These are phyloP conservation scores for Caenorhabditis sinica DNA, from an alignment of 2,888 invertebrate species.

Conservation along the genomic window DNA sequence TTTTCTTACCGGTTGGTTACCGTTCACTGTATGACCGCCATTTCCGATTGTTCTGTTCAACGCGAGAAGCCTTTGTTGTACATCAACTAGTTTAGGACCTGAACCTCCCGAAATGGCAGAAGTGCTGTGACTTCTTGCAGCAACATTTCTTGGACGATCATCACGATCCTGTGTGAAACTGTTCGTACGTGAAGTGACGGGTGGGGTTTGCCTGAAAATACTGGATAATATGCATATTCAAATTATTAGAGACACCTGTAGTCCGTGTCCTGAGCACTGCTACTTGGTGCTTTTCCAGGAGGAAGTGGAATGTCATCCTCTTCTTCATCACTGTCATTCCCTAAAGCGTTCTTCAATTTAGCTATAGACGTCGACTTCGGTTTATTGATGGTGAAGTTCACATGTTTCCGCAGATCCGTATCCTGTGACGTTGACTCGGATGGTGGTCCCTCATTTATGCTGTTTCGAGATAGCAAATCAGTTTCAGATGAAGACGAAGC, in stretches of 20 bases:
- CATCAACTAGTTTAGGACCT: not conserved
- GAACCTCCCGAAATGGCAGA: too few species aligned
- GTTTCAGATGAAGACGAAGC: too few species aligned
- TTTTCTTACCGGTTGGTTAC: too few species aligned
- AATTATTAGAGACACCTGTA: not conserved
- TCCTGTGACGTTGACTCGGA: too few species aligned
- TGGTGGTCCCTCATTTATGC: too few species aligned
- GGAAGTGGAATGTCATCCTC: not conserved
- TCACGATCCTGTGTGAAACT: slow-evolving; percentile 17
- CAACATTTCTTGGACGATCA: not conserved
- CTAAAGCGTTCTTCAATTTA: not conserved
- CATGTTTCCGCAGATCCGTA: too few species aligned
- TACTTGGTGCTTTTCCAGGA: not conserved
- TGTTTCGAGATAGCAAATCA: too few species aligned
- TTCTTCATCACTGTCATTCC: slow-evolving; percentile 9
- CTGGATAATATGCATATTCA: not conserved
- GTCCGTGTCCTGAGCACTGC: not conserved
- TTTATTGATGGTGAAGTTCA: too few species aligned
- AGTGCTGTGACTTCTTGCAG: too few species aligned
- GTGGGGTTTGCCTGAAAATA: not conserved
- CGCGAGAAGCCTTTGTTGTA: not conserved
- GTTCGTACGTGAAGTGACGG: not conserved
- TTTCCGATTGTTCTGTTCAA: too few species aligned
- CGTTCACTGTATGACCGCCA: too few species aligned
- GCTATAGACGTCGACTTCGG: too few species aligned